A percentile compares a stretch with the other conserved stretches of the same genome.
Conservation (phyloP, 2,113 vertebrate species). For the Sinocyclocheilus grahami region DNA sequence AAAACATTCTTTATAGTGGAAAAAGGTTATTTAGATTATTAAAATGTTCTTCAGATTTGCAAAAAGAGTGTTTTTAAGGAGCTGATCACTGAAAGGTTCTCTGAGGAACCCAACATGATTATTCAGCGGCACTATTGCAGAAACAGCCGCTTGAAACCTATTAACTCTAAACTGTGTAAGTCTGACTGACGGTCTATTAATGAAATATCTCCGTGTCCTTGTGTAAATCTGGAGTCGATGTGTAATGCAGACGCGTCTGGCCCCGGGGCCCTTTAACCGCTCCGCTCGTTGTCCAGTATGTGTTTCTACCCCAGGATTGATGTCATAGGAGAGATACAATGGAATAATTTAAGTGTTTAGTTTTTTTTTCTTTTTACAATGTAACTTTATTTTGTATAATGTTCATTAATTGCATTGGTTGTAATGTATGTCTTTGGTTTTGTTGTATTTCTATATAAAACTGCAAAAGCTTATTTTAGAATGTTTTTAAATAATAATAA, state of each 20-base stretch:
- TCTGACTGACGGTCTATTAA: background rate
- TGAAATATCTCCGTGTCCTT: background rate
- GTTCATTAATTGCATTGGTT: conserved; percentile 50
- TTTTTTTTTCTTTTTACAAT: conserved; percentile 42
- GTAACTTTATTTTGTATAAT: conserved; percentile 54
- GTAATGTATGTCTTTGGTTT: conserved; percentile 49
- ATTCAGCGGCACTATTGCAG: background rate
- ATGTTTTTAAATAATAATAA: background rate
- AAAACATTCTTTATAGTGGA: too few relatives aligned
- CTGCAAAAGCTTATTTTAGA: conserved; percentile 33
- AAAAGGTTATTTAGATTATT: background rate
- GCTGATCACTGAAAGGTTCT: background rate
- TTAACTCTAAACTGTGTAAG: too few relatives aligned
- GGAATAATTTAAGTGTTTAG: conserved; percentile 62
- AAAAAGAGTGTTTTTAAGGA: background rate
- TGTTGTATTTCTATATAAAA: conserved; percentile 41
- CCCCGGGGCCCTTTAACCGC: conserved; percentile 31
- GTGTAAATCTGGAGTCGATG: too few relatives aligned
- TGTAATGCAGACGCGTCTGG: too few relatives aligned
- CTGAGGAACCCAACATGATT: background rate
- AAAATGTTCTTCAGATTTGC: background rate
- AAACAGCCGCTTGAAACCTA: background rate
- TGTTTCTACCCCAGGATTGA: conserved; percentile 57
- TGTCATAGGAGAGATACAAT: conserved; percentile 54
- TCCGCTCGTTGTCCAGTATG: conserved; percentile 3